Evolutionary conservation across 1,140 invertebrate species (phyloP).

Genomic region (Acromyrmex heyeri): DNA sequence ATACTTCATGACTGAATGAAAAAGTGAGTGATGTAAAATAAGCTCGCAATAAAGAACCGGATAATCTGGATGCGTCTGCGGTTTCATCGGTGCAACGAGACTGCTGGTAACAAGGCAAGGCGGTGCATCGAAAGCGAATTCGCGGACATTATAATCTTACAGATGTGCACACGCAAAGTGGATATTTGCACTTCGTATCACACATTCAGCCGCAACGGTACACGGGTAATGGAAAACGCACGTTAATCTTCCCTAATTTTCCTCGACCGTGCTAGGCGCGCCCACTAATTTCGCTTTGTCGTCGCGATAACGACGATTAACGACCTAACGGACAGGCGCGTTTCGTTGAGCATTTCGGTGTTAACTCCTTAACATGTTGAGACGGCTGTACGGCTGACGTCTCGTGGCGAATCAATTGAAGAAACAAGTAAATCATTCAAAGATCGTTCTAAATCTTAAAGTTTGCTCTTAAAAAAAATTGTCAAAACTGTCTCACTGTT

Average conservation of each 20-base stretch:
- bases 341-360: constrained; percentile 41
- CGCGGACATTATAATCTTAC: constrained; percentile 48
- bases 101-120: constrained; percentile 19
- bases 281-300: constrained; percentile 48
- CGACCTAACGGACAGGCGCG: neutral
- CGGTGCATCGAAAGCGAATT: constrained; percentile 58
- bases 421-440: neutral
- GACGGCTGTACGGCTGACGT: neutral
- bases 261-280: neutral
- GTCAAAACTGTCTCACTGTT: too few species aligned
- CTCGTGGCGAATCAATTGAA: neutral
- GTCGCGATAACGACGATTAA: constrained; percentile 46
- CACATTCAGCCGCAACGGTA: constrained; percentile 29
- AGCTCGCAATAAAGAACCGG: constrained; percentile 66
- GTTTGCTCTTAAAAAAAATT: too few species aligned
- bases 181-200: constrained; percentile 51
- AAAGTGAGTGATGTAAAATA: constrained; percentile 62
- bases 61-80: constrained; percentile 66
- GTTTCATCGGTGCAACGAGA: constrained; percentile 62
- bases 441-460: neutral
- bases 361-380: constrained; percentile 14
- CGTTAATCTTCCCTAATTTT: constrained; percentile 68
- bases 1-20: neutral
- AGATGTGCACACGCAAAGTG: constrained; percentile 40
- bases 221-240: constrained; percentile 42